Base-by-base conservation (phyloP, 2,113 vertebrate species). In the Eptesicus fuscus region DNA sequence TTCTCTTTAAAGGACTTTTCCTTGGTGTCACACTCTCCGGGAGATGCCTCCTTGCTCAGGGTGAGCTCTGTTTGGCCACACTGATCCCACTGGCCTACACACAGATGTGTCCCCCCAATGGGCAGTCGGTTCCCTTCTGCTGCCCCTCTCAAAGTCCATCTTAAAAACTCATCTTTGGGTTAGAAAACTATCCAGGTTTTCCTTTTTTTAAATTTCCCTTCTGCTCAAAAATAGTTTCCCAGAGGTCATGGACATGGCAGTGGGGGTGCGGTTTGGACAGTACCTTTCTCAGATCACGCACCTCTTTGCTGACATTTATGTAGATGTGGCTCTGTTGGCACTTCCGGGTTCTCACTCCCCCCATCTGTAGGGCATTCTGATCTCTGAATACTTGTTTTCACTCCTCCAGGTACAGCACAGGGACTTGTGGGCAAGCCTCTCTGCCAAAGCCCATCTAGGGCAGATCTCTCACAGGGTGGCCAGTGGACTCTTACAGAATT, bases 101-200 rank as follows among this genome's bases (percentile, higher is more conserved):
- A 51, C 7, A 23, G 2, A 16, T 35, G 20, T 63, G 30, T 71
- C 83, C 13, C 17, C 16, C 25, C 25, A 59, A 8, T 0, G 56
- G 9, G 1, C 5, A 69, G 13, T 84, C 49, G 42, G 3, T 71
- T 89, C 30, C 10, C 44, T 30, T 74, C 1, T 53, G 16, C 40
- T 40, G 5, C 14, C 20, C 28, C 16, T 86, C 67, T 40, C 30
- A 20, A 90, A 74, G 16, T 65, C 56, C n/a, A 40, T 90, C 51
- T 84, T 79, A 93, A 95, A 63, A 92, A 79, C 18, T 83, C 37
- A 49, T 42, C 70, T 88, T 84, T 42, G 47, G 25, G 4, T 67
- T 91, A 1, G 17, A 2, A 44, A 65, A 44, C 28, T 76, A 42
- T 9, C 1, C 16, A 93, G n/a, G 4, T 35, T 83, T 85, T 40